Base-by-base conservation (phyloP, 2,888 invertebrate species). In the Blastobasis lacticolella region DNA sequence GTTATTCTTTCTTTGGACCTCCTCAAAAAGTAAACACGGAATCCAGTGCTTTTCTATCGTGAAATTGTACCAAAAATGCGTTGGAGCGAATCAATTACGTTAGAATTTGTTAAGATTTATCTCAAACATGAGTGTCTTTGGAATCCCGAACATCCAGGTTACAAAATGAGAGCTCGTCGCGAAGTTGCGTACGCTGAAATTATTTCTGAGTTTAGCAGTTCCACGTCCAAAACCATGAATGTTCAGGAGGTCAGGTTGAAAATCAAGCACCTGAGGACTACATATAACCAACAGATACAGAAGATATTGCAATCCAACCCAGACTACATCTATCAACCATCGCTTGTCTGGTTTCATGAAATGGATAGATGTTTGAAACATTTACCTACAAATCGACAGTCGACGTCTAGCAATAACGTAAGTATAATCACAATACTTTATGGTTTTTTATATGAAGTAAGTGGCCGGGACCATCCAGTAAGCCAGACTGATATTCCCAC, bases 41-140 rank as follows among this genome's bases (percentile, higher is more conserved):
- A 23, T 23, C 23, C 23, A 23, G 23, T 23, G 23, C 23, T 23
- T 23, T 23, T 23, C 23, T 23, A 3, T 23, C 23, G 23, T 1
- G 23, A 23, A 23, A 23, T 23, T 23, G 37, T 1, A 37, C 45
- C n/a, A 42, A 46, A 45, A 46, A 55, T 55, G 55, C 51, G 53
- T 37, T 56, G 56, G 56, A 41, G 80, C 58, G 88, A 89, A 69
- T 66, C 78, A 45, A 75, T 80, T 36, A 89, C 89, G 1, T 60
- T 81, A 52, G 73, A 81, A 59, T 89, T 90, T 59, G 88, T 89
- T 8, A 87, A 82, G 67, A 69, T 87, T 50, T 90, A 89, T 65
- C 68, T 87, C 50, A 82, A 81, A 55, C 76, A 88, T 53, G 88
- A 89, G 61, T 86, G 86, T 54, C 69, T 90, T 8, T 90, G 89